Conservation (phyloP, 2,888 invertebrate species). For the Epinotia nisella region DNA sequence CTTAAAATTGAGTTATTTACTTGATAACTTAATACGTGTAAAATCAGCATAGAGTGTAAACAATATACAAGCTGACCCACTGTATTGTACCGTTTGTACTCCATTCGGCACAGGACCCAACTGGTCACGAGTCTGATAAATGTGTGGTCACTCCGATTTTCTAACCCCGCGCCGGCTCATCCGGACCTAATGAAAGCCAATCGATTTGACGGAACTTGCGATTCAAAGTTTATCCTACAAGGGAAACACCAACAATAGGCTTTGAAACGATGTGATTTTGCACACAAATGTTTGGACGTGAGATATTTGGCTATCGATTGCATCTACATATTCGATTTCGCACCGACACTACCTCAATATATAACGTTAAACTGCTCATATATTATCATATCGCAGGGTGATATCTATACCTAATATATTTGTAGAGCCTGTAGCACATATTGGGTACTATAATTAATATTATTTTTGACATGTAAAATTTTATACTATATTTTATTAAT, state of each 20-base stretch:
- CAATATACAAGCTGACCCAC: conserved; percentile 12
- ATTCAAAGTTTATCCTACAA: conserved; percentile 8
- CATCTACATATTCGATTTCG: neutral
- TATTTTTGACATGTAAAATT: no score
- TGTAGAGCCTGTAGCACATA: neutral
- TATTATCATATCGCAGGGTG: neutral
- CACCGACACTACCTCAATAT: neutral
- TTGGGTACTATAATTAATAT: no score
- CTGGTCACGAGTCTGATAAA: conserved; percentile 57
- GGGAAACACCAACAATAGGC: conserved; percentile 12
- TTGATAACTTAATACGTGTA: no score
- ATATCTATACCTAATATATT: neutral
- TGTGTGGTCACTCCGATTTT: conserved; percentile 63
- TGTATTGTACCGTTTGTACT: conserved; percentile 48
- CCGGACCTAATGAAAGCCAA: conserved; percentile 46
- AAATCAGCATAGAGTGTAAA: no score
- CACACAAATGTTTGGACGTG: neutral
- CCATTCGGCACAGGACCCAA: conserved; percentile 43
- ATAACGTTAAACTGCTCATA: neutral
- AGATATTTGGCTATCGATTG: neutral
- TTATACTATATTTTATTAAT: no score
- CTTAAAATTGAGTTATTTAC: no score
- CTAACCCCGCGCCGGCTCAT: conserved; percentile 45
- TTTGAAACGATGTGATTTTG: conserved; percentile 2
- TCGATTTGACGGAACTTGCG: conserved; percentile 32